Base-by-base conservation (phyloP, 1,140 invertebrate species). In the Charaxes varanes region DNA sequence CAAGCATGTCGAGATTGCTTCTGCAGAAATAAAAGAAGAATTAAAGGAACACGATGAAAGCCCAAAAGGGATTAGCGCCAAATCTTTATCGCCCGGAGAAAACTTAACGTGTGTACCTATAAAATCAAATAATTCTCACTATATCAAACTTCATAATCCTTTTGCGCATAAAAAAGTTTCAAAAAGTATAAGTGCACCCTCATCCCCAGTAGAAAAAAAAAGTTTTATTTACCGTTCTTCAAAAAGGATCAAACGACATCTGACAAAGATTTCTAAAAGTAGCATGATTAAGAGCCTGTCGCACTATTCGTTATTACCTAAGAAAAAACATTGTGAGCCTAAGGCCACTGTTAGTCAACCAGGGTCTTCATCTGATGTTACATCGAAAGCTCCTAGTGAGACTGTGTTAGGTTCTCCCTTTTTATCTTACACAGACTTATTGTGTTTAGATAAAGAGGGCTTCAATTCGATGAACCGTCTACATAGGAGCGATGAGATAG, bases 211-310 rank as follows among this genome's bases (percentile, higher is more conserved):
- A 53, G 77, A 81, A 41, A 81, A 70, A 44, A 66, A 66, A 41
- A 48, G 65, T 41, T 73, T 81, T 49, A 62, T 83, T 32, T 73
- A 83, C 61, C 76, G 79, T 33, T 80, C 76, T 6, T 83, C 79
- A 13, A 70, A 65, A 54, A 56, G 61, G 26, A 76, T 83, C 17
- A 73, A 72, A 52, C 52, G 56, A 43, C 66, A 81, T 30, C 41
- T 81, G 7, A 78, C 79, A 3, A 81, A 78, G 41, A 47, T 83
- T 42, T 76, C 79, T 5, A 73, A 81, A 38, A 83, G 62, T 28
- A 78, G 51, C 53, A 79, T 81, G 70, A 79, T 83, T 16, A 81
- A 79, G 59, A 83, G 79, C 51, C 54, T 83, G 36, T 83, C 79
- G 3, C 79, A 83, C 43, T 76, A 76, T 40, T 81, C 79, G 31